Evolutionary conservation across 2,888 invertebrate genomes (phyloP), one percentile per base, ranked within the genome.

Genomic region (Spialia ferax): DNA sequence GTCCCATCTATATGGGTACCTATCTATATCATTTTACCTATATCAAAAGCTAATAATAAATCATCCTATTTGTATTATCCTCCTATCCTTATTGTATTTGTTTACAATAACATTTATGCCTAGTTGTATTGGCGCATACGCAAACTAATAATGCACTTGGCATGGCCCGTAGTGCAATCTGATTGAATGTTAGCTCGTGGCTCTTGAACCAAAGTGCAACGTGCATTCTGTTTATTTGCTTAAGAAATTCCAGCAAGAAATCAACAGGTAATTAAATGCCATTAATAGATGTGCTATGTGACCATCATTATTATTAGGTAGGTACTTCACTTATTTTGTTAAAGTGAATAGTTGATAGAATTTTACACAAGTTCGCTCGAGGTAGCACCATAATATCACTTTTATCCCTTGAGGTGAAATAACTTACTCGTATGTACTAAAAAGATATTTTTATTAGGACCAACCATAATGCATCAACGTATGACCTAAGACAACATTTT

Each of bases 131-230:
- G 64, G 56, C 57, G 64, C 35, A 57, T 64, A 22, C 48, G 50
- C 48, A 57, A 57, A 64, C 64, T 50, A 64, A 57, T 64, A 50
- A 57, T 64, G 64, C 57, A 50, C 23, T 57, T 64, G 64, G 64
- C 64, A 64, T 50, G 29, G 22, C 42, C 11, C 5, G 35, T 6
- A 23, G 32, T 22, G 56, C 56, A 50, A 23, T 29, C 32, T 64
- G 22, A 23, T 32, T 35, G 20, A 32, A 5, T 22, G 48, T 48
- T 48, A 48, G 48, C 57, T 64, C 50, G 64, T 50, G 64, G 50
- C 26, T 13, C 4, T 15, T 64, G 23, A 15, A 42, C 42, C 15
- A 18, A 18, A 32, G 20, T 26, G 48, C 54, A 3, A 18, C 42
- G 42, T 42, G 15, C 8, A 42, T 7, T 42, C 42, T 56, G 55